Conservation (phyloP, 2,888 invertebrate genomes). For the Cristatella mucedo region DNA sequence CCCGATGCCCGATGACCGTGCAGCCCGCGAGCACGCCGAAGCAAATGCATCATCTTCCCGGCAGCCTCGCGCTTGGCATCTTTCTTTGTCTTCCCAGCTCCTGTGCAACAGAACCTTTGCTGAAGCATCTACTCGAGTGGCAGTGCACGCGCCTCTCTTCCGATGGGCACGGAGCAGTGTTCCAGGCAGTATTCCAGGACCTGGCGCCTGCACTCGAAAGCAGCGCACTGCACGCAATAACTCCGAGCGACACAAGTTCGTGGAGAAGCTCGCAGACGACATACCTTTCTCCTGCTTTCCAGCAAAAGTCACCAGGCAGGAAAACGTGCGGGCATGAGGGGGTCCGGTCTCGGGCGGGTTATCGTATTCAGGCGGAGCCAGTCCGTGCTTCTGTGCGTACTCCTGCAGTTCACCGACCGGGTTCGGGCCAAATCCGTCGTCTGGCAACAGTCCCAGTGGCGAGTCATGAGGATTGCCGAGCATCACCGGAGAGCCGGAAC, state of each 20-base stretch:
- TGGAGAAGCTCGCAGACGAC: too few species aligned
- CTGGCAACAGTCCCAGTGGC: constrained; percentile 37
- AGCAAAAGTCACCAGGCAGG: constrained; percentile 72
- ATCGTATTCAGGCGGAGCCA: constrained; percentile 85
- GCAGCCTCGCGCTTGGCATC: constrained; percentile 89
- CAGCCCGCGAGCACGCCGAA: too few species aligned
- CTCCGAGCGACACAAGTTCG: too few species aligned
- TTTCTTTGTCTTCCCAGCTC: constrained; percentile 76
- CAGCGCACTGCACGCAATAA: too few species aligned
- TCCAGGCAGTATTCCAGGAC: too few species aligned
- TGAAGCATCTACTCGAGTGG: too few species aligned
- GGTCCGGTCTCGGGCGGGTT: constrained; percentile 68
- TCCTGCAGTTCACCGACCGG: constrained; percentile 85
- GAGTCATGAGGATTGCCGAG: too few species aligned
- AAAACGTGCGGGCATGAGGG: constrained; percentile 83
- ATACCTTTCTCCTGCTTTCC: constrained; percentile 55
- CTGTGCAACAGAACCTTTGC: constrained; percentile 18
- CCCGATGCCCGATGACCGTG: too few species aligned
- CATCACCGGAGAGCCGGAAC: too few species aligned
- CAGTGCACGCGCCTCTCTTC: too few species aligned
- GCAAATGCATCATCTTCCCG: constrained; percentile 67
- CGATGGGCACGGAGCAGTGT: too few species aligned
- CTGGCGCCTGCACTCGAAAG: too few species aligned
- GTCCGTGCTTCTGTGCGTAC: constrained; percentile 83
- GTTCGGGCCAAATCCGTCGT: constrained; percentile 61